Conservation (phyloP, 2,888 invertebrate species). For the Syritta pipiens region DNA sequence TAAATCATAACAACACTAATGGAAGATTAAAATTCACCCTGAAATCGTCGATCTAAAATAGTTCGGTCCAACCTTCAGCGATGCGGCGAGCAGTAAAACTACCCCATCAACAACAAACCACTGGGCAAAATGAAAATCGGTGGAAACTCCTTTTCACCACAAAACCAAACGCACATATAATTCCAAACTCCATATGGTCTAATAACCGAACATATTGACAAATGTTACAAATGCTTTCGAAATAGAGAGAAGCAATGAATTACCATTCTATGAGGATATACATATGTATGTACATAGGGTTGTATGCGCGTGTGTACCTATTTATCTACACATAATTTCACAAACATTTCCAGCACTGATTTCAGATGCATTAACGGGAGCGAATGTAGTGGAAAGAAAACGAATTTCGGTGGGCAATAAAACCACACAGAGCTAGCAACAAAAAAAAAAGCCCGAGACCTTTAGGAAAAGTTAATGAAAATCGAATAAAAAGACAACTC, state of each 20-base stretch:
- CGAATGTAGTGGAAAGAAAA: constrained; percentile 27
- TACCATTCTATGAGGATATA: too few species aligned
- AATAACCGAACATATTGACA: constrained; percentile 44
- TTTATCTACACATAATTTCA: not conserved
- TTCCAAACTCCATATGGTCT: constrained; percentile 41
- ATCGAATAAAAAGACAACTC: constrained; percentile 27
- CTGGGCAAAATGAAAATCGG: constrained; percentile 4
- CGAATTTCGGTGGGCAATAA: constrained; percentile 15
- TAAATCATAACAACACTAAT: constrained; percentile 16
- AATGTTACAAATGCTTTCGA: constrained; percentile 36
- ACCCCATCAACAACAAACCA: constrained; percentile 1
- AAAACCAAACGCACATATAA: constrained; percentile 35
- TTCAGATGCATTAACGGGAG: constrained; percentile 28
- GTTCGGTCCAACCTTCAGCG: not conserved
- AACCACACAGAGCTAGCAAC: constrained; percentile 13
- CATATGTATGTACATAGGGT: not conserved
- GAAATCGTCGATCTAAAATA: constrained; percentile 20
- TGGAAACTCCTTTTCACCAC: constrained; percentile 29
- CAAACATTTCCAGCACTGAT: constrained; percentile 18
- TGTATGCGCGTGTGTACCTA: not conserved
- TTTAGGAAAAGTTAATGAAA: constrained; percentile 32
- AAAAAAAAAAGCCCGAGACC: not conserved
- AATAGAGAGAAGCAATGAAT: constrained; percentile 19
- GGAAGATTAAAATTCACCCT: constrained; percentile 4
- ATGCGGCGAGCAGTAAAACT: constrained; percentile 9